Base-by-base conservation (phyloP, 2,888 invertebrate genomes). In the Phania funesta region DNA sequence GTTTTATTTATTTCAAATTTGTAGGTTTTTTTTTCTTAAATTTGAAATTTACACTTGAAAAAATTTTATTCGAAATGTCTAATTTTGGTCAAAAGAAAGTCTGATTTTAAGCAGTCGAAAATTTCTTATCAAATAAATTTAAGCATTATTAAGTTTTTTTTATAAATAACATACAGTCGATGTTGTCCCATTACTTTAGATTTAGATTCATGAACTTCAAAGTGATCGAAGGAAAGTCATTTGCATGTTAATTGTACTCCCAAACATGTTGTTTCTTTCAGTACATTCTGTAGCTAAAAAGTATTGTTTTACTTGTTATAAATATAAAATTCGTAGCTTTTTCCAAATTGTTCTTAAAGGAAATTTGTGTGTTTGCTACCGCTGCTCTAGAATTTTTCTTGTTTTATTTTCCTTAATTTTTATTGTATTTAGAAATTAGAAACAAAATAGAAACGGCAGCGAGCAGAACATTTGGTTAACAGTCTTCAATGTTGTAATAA, bases 401-500 rank as follows among this genome's bases (percentile, higher is more conserved):
- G 7, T 22, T 32, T 2, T 18, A 29, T 68, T 54, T 22, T 11
- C 11, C 13, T 50, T 18, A 20, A 74, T n/a, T 29, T 62, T n/a
- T 41, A 44, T 74, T 64, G 18, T n/a, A 52, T 67, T n/a, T 52
- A 52, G 65, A 52, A 52, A 41, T 64, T 64, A 64, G 26, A 73
- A 62, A 18, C 3, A 26, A 60, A 76, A 52, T 67, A 35, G 26
- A 71, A 38, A 38, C n/a, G 26, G 46, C 73, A 56, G 11, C 32
- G 44, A 26, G n/a, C n/a, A 44, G 22, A 73, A 52, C 26, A 60
- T 67, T n/a, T 81, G 76, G 60, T 81, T 73, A 81, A 48, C 71
- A 76, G 54, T 70, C 73, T 76, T 73, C 70, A 54, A 70, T 70
- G 54, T 74, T 70, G 65, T 60, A 82, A 82, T 82, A 82, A 82